A percentile compares a stretch with the other conserved stretches of the same genome.
These are phyloP conservation scores for Anhinga anhinga DNA, from an alignment of 2,113 vertebrate species.

Conservation along the genomic window DNA sequence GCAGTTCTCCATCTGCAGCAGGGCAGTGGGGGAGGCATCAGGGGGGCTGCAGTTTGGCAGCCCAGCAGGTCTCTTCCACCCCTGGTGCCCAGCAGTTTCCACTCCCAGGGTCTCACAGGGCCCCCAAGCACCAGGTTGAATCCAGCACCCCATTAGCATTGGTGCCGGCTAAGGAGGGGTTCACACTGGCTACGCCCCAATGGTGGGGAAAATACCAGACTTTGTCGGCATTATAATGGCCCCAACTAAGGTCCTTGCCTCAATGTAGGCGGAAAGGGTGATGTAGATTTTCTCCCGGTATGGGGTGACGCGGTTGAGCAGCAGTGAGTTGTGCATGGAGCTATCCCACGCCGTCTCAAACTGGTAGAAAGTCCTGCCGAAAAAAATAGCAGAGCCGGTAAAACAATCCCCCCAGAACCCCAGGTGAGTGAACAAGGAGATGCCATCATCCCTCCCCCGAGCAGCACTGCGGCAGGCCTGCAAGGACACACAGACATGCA, in stretches of 20 bases:
- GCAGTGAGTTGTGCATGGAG: slow-evolving; percentile 97
- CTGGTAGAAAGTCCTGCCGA: slow-evolving; percentile 90
- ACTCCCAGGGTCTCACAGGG: neutral
- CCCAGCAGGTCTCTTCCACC: neutral
- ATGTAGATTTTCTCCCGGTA: slow-evolving; percentile 98
- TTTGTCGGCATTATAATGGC: neutral
- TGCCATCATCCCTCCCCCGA: neutral
- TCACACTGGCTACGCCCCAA: neutral
- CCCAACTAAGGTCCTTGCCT: slow-evolving; percentile 73
- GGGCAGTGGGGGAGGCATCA: neutral
- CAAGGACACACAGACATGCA: slow-evolving; percentile 48
- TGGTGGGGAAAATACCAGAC: neutral
- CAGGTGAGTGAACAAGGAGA: neutral
- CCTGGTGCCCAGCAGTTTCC: neutral
- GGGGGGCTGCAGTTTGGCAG: neutral
- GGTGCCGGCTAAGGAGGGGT: neutral
- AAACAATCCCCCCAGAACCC: neutral
- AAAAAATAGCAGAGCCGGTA: neutral
- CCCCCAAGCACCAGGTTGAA: neutral
- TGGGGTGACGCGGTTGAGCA: slow-evolving; percentile 94
- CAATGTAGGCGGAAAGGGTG: slow-evolving; percentile 94
- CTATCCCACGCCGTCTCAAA: slow-evolving; percentile 97
- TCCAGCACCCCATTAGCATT: neutral
- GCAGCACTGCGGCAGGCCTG: neutral
- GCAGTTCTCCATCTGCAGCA: slow-evolving; percentile 91